Evolutionary conservation across 2,113 vertebrate species (phyloP).

Genomic region (Mobula birostris): DNA sequence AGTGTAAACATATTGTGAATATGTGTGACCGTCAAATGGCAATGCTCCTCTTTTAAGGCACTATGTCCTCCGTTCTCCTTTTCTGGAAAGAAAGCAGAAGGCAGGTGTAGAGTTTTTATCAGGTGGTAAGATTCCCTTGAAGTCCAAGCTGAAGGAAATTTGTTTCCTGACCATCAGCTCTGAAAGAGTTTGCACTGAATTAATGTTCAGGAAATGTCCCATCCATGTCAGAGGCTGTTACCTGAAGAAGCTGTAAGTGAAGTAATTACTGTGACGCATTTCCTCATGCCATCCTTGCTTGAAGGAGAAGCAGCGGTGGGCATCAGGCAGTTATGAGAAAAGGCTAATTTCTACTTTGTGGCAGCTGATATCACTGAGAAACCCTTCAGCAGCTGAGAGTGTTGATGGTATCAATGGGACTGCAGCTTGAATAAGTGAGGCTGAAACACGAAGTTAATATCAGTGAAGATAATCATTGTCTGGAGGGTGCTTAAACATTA

Average conservation of each 20-base stretch:
- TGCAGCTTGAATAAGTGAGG: slow-evolving; percentile 4
- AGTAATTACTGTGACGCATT: neutral
- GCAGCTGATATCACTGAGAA: neutral
- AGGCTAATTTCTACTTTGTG: neutral
- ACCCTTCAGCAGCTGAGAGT: neutral
- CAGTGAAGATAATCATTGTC: neutral
- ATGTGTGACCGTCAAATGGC: neutral
- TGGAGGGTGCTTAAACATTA: neutral
- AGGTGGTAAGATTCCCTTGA: neutral
- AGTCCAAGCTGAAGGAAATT: neutral
- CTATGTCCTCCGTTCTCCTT: neutral
- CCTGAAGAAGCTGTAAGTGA: neutral
- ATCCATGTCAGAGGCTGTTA: neutral
- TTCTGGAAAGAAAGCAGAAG: neutral
- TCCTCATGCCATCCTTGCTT: neutral
- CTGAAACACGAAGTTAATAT: slow-evolving; percentile 7
- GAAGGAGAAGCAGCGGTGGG: neutral
- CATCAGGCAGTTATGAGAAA: neutral
- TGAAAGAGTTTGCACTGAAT: neutral
- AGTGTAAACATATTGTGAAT: neutral
- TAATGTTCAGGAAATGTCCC: neutral
- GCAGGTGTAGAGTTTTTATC: neutral
- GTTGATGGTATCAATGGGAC: neutral
- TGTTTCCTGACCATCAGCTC: no score
- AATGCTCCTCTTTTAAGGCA: neutral